A percentile compares a stretch with the other conserved stretches of the same genome.
phyloP scores from a whole-genome alignment of 2,113 vertebrate species.

The Alethe diademata region DNA sequence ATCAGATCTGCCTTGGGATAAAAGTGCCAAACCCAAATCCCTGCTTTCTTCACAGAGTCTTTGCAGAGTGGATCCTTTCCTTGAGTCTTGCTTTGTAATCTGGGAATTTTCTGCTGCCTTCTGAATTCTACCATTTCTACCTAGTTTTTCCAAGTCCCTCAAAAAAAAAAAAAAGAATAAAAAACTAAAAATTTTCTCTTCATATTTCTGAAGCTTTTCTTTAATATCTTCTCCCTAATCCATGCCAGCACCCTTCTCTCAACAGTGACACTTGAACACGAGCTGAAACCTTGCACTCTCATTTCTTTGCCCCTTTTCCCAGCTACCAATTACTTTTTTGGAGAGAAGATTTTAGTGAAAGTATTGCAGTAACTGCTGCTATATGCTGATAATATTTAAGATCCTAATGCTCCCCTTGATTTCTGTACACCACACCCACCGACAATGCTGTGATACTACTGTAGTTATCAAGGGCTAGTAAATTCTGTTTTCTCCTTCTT shows the following conservation, averaged over 20 bases:
- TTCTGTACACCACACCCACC: fast-evolving
- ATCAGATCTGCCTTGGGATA: neutral
- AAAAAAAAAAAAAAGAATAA: neutral
- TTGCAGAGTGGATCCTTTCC: neutral
- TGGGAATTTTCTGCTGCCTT: neutral
- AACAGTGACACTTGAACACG: neutral
- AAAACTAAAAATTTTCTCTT: neutral
- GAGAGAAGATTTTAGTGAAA: neutral
- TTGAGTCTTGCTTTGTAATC: neutral
- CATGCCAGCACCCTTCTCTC: neutral
- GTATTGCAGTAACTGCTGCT: neutral
- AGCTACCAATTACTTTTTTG: neutral
- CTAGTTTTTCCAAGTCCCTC: neutral
- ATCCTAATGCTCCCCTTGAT: neutral
- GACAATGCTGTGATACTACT: neutral
- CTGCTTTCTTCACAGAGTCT: neutral
- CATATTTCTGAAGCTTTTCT: neutral
- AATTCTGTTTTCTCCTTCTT: neutral
- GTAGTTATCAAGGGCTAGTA: neutral
- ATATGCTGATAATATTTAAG: neutral
- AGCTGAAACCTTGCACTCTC: neutral
- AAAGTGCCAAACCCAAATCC: neutral
- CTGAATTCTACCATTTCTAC: neutral
- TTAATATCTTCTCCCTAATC: neutral
- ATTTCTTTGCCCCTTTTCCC: neutral